These are phyloP conservation scores for Cebidichthys violaceus DNA, from an alignment of 2,113 vertebrate species.

Conservation along the genomic window DNA sequence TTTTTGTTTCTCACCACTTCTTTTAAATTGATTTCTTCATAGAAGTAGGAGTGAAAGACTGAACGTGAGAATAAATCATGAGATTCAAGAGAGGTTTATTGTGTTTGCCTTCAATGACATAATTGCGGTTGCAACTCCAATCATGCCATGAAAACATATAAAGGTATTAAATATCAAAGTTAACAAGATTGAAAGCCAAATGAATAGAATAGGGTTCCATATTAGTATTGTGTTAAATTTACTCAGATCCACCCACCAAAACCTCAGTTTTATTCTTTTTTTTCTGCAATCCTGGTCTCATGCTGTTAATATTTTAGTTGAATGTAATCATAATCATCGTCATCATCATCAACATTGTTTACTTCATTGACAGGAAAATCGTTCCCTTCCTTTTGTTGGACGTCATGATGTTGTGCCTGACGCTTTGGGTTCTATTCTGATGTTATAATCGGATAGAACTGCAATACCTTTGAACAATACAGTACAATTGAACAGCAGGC, in stretches of 20 bases:
- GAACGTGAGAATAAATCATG: not conserved
- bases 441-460: not conserved
- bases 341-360: not conserved
- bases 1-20: not conserved
- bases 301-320: not conserved
- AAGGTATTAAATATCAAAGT: not conserved
- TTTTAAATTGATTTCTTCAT: conserved; percentile 18
- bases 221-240: not conserved
- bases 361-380: conserved; percentile 2
- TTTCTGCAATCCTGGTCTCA: not conserved
- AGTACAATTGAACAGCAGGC: not conserved
- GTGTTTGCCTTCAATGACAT: not conserved
- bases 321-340: not conserved
- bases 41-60: not conserved
- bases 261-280: not conserved
- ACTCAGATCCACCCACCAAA: not conserved
- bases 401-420: not conserved
- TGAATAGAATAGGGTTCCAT: not conserved
- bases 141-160: not conserved
- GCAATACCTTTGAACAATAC: conserved; percentile 32
- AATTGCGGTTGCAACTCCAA: not conserved
- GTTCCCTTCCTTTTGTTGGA: conserved; percentile 1
- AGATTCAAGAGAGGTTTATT: not conserved
- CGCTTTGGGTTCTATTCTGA: conserved; percentile 10
- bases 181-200: not conserved